These are phyloP conservation scores for Cactoblastis cactorum DNA, from an alignment of 2,888 invertebrate species.

Conservation along the genomic window DNA sequence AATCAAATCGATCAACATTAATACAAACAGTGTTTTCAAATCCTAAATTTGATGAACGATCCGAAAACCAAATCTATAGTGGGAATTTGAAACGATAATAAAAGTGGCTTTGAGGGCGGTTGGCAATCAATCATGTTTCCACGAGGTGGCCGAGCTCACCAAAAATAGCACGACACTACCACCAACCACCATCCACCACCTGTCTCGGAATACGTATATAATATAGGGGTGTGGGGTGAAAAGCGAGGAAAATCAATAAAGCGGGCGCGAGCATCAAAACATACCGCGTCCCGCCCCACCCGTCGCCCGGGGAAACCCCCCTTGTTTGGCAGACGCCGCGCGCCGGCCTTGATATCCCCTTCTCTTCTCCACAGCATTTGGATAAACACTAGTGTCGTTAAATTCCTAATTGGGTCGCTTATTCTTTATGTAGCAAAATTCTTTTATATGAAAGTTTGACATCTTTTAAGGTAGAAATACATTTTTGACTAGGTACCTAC, in stretches of 20 bases:
- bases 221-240: slow-evolving; percentile 56
- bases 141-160: slow-evolving; percentile 56
- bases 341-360: slow-evolving; percentile 77
- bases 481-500: too few species aligned
- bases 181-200: slow-evolving; percentile 52
- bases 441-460: background rate
- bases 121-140: slow-evolving; percentile 64
- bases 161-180: slow-evolving; percentile 67
- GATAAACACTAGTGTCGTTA: slow-evolving; percentile 73
- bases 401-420: slow-evolving; percentile 71
- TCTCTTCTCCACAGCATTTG: slow-evolving; percentile 68
- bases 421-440: slow-evolving; percentile 26
- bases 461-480: background rate
- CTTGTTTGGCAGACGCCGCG: slow-evolving; percentile 78
- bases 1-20: slow-evolving; percentile 7
- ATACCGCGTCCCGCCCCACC: slow-evolving; percentile 45
- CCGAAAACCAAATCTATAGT: slow-evolving; percentile 9
- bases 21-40: background rate
- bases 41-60: slow-evolving; percentile 17
- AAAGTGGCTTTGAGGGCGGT: slow-evolving; percentile 33
- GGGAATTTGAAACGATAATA: slow-evolving; percentile 34
- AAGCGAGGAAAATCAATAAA: slow-evolving; percentile 74
- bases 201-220: slow-evolving; percentile 61
- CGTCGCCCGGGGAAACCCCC: slow-evolving; percentile 76
- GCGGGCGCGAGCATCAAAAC: slow-evolving; percentile 76